Base-by-base conservation (phyloP, 2,797 vertebrate species). In the Limosa lapponica region DNA sequence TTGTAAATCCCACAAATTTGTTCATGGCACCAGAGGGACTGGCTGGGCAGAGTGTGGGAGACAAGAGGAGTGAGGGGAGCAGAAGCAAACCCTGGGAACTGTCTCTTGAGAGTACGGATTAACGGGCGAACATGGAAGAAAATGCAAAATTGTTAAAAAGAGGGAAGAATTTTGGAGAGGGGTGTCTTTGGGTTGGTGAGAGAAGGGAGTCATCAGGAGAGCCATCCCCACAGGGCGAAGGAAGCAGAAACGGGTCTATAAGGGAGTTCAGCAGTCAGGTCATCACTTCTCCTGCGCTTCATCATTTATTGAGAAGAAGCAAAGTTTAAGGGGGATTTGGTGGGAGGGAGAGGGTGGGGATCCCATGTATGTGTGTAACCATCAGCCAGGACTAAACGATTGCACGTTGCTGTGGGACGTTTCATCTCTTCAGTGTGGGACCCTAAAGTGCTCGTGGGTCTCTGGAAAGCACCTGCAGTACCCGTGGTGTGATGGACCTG, bases 401-500 rank as follows among this genome's bases (percentile, higher is more conserved):
- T 57, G 30, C 34, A 11, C 1, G 0, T 54, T 64, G n/a, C 54
- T 71, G 3, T 23, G 34, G 78, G 37, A 78, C 0, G 1, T 82
- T 79, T 61, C 20, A 27, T 58, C 55, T 70, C 43, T 52, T 24
- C 27, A 15, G 16, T 11, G 15, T 34, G 34, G n/a, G 48, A 66
- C 32, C 13, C 20, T 73, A 4, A 5, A 25, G 7, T 20, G 37
- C 86, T 74, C 2, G 0, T 27, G 19, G 8, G n/a, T 34, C 44
- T 75, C 57, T 84, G 73, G 58, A 43, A 64, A 19, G 28, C 13
- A 14, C 13, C 23, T 43, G 24, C 25, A 49, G 37, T 10, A 51
- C 16, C 3, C 0, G 6, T 19, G 22, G 3, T 9, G 1, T 43
- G 39, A 2, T 0, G 2, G 27, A 25, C 15, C 28, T 84, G 61